A percentile compares a stretch with the other conserved stretches of the same genome.
phyloP scores from a whole-genome alignment of 1,140 invertebrate species.

The Nasonia giraulti region DNA sequence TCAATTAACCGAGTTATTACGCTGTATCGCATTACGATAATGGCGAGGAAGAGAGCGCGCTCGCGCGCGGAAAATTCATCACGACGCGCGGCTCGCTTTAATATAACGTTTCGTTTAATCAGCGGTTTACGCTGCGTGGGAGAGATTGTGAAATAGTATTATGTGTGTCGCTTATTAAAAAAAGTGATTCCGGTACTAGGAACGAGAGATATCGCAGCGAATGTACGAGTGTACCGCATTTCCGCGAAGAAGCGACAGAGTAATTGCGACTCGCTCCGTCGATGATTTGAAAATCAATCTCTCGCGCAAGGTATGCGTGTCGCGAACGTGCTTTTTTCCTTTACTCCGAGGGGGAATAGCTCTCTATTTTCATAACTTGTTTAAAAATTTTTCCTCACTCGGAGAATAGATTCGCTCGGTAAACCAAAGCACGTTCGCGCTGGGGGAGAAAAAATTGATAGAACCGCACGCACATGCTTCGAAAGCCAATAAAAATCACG shows the following conservation, averaged over 20 bases:
- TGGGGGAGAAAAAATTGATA: background rate
- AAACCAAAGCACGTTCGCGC: background rate
- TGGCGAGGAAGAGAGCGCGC: background rate
- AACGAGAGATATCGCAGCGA: background rate
- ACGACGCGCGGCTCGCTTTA: background rate
- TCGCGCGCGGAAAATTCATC: background rate
- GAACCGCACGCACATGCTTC: background rate
- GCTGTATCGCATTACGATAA: constrained; percentile 21
- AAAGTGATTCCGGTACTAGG: background rate
- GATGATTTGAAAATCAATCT: constrained; percentile 7
- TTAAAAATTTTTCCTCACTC: background rate
- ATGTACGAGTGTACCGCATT: background rate
- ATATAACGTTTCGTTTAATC: constrained; percentile 37
- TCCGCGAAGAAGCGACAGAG: background rate
- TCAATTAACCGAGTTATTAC: constrained; percentile 42
- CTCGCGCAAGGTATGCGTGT: background rate
- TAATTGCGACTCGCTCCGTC: background rate
- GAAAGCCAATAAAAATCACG: background rate
- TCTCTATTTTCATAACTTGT: background rate
- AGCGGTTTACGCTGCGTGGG: background rate
- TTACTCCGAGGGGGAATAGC: background rate
- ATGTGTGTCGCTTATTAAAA: constrained; percentile 24
- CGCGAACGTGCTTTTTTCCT: background rate
- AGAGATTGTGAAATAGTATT: constrained; percentile 12
- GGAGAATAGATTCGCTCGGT: background rate